Percentiles rank a stretch among this genome's conserved stretches.
phyloP scores from a whole-genome alignment of 1,140 invertebrate genomes.

The Zophobas atratus region DNA sequence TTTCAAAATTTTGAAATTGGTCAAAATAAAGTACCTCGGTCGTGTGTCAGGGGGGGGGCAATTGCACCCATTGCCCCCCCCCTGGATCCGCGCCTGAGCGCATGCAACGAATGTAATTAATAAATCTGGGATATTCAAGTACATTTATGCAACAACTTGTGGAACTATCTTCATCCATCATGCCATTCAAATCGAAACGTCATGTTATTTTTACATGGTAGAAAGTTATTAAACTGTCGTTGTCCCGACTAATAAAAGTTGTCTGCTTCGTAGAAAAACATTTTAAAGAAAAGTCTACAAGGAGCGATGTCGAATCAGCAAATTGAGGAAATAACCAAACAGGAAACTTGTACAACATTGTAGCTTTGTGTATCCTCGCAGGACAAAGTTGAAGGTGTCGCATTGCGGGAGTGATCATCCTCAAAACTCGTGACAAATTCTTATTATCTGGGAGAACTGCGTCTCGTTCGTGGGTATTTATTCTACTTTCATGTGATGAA shows the following conservation, averaged over 20 bases:
- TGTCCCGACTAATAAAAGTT: background rate
- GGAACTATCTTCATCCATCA: too few species aligned
- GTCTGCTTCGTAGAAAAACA: background rate
- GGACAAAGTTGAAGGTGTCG: conserved; percentile 15
- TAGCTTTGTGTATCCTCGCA: conserved; percentile 34
- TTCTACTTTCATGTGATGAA: conserved; percentile 9
- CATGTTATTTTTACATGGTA: too few species aligned
- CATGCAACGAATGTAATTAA: too few species aligned
- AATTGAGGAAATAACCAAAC: conserved; percentile 20
- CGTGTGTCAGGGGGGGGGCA: too few species aligned
- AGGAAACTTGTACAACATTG: conserved; percentile 4
- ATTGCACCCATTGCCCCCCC: too few species aligned
- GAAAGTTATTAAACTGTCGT: too few species aligned
- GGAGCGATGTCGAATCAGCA: background rate
- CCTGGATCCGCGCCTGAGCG: too few species aligned
- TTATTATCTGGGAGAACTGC: conserved; percentile 26
- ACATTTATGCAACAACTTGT: too few species aligned
- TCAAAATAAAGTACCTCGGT: too few species aligned
- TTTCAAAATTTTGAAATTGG: too few species aligned
- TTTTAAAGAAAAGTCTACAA: background rate
- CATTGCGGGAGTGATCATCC: conserved; percentile 34
- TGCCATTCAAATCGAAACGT: too few species aligned
- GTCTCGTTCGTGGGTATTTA: conserved; percentile 23
- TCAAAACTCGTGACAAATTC: conserved; percentile 38
- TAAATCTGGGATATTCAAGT: too few species aligned